Evolutionary conservation across 2,888 invertebrate genomes (phyloP).

Genomic region (Ormyrus thymus): DNA sequence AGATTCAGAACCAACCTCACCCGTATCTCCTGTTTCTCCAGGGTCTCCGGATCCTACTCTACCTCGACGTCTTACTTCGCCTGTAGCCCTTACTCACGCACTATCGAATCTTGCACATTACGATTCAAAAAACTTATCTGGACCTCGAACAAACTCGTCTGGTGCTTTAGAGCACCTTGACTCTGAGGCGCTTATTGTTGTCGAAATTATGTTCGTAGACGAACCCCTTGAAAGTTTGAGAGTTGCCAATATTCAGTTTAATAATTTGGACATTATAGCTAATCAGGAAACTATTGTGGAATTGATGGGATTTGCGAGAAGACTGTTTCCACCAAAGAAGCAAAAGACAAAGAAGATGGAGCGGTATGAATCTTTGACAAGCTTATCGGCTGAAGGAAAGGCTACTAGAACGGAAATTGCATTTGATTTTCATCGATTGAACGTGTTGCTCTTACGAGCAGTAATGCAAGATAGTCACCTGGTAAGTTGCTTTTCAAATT

Average conservation of each 20-base stretch:
- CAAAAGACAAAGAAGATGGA: conserved; percentile 59
- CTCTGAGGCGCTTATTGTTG: conserved; percentile 85
- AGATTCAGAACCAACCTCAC: conserved; percentile 94
- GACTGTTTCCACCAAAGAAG: conserved; percentile 78
- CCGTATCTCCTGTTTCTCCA: conserved; percentile 87
- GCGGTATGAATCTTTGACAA: conserved; percentile 67
- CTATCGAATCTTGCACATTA: conserved; percentile 75
- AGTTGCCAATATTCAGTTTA: conserved; percentile 92
- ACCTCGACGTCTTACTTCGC: conserved; percentile 76
- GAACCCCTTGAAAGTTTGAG: conserved; percentile 74
- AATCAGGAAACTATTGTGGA: conserved; percentile 98
- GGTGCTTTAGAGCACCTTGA: conserved; percentile 74
- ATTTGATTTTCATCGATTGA: conserved; percentile 94
- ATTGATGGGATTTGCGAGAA: conserved; percentile 89
- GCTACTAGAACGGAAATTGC: conserved; percentile 85
- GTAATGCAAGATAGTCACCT: conserved; percentile 83
- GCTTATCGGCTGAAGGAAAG: conserved; percentile 61
- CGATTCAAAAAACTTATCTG: conserved; percentile 68
- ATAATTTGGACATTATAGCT: conserved; percentile 95
- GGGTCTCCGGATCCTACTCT: conserved; percentile 80
- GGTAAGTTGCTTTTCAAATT: conserved; percentile 65
- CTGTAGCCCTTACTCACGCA: conserved; percentile 78
- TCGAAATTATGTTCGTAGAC: conserved; percentile 87
- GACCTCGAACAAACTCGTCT: conserved; percentile 65
- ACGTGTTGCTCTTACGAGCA: conserved; percentile 89